Conservation (phyloP, 2,888 invertebrate genomes). For the Anodontia alba region DNA sequence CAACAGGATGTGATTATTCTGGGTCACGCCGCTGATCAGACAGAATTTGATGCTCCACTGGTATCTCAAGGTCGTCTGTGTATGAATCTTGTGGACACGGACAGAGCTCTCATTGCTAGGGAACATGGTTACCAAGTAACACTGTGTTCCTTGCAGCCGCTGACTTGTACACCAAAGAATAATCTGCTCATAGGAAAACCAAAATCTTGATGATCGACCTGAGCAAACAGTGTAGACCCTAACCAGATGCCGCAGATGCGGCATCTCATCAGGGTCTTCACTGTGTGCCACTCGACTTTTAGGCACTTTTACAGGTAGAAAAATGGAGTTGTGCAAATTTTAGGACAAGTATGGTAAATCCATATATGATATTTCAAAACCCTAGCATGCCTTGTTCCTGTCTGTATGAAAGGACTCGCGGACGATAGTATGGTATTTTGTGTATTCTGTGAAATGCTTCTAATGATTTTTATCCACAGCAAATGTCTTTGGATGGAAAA, state of each 20-base stretch:
- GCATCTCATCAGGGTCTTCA: not conserved
- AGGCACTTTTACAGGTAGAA: too few species aligned
- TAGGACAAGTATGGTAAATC: too few species aligned
- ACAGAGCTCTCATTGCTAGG: constrained; percentile 91
- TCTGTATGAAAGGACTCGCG: too few species aligned
- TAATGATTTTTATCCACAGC: too few species aligned
- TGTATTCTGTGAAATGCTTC: too few species aligned
- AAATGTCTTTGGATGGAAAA: too few species aligned
- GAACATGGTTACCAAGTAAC: constrained; percentile 91
- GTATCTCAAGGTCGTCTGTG: constrained; percentile 90
- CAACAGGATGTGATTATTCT: constrained; percentile 90
- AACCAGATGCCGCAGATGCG: not conserved
- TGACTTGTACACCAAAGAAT: constrained; percentile 96
- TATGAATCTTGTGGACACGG: constrained; percentile 95
- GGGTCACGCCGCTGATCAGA: constrained; percentile 96
- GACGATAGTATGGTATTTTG: too few species aligned
- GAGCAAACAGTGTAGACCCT: not conserved
- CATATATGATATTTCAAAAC: too few species aligned
- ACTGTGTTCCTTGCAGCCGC: constrained; percentile 91
- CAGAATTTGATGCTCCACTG: constrained; percentile 87
- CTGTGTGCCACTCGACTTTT: not conserved
- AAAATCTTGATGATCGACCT: not conserved
- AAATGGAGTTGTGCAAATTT: too few species aligned
- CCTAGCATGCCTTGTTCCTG: too few species aligned
- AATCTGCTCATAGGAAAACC: constrained; percentile 91